Evolutionary conservation across 1,140 invertebrate species (phyloP).

Genomic region (Diorhabda carinulata): DNA sequence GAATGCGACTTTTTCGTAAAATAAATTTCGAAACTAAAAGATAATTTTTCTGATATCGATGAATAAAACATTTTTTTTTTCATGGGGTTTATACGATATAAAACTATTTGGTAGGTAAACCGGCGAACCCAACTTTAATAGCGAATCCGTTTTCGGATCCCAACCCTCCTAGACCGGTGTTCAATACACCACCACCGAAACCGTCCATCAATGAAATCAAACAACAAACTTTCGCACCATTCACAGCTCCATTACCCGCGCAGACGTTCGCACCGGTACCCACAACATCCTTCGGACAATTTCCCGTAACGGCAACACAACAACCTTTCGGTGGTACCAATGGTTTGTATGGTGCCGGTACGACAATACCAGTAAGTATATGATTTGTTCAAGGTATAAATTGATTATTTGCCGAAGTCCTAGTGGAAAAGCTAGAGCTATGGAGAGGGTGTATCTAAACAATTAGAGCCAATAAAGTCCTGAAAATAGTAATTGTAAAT

Average conservation of each 20-base stretch:
- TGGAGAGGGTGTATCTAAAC: too few species aligned
- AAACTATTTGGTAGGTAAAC: slow-evolving; percentile 33
- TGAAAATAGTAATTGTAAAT: too few species aligned
- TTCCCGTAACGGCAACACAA: slow-evolving; percentile 8
- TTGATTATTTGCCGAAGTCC: too few species aligned
- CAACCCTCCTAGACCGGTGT: slow-evolving; percentile 35
- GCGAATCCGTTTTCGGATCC: slow-evolving; percentile 51
- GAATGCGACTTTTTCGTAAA: too few species aligned
- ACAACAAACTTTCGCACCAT: slow-evolving; percentile 49
- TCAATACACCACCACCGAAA: slow-evolving; percentile 44
- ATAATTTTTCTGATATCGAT: too few species aligned
- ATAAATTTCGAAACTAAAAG: too few species aligned
- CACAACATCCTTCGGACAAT: slow-evolving; percentile 13
- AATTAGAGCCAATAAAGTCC: too few species aligned
- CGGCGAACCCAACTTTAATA: slow-evolving; percentile 32
- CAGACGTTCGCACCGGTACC: slow-evolving; percentile 9
- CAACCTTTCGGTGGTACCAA: slow-evolving; percentile 19
- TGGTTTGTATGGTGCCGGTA: slow-evolving; percentile 16
- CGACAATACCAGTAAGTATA: slow-evolving; percentile 7
- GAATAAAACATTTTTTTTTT: too few species aligned
- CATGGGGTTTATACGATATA: too few species aligned
- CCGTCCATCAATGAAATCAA: slow-evolving; percentile 56
- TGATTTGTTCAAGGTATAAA: too few species aligned
- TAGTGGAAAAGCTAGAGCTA: too few species aligned
- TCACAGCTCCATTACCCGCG: slow-evolving; percentile 19